phyloP scores from a whole-genome alignment of 37 sponge, comb jelly and placozoan species.

The Eunapius fragilis region DNA sequence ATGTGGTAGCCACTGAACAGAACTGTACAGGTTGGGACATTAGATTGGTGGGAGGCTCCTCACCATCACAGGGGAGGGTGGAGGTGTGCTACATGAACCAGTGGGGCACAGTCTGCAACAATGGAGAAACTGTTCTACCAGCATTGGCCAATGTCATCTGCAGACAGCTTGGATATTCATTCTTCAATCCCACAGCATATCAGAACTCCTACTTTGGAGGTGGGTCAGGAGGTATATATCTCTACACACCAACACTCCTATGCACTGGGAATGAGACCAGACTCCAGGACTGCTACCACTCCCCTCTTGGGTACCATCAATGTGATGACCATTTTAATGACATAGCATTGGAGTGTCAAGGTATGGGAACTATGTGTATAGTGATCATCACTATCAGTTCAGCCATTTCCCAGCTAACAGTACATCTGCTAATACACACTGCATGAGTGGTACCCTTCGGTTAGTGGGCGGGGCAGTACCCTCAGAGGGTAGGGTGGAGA shows the following conservation, averaged over 20 bases:
- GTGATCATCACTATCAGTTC: background rate
- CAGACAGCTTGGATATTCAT: background rate
- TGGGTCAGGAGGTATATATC: background rate
- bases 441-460: background rate
- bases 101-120: background rate
- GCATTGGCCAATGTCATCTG: background rate
- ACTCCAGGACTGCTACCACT: background rate
- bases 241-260: background rate
- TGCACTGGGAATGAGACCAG: background rate
- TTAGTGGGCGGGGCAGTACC: background rate
- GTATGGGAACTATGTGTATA: background rate
- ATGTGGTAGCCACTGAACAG: background rate
- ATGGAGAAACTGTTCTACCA: background rate
- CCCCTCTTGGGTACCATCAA: background rate
- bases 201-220: background rate
- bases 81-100: background rate
- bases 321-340: background rate
- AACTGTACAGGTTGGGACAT: background rate
- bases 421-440: background rate
- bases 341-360: background rate
- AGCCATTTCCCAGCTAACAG: background rate
- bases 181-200: background rate
- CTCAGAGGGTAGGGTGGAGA: background rate
- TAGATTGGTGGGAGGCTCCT: background rate
- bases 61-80: background rate